Conservation (phyloP, 64 coral and sea anemone genomes). For the Porites australiensis region DNA sequence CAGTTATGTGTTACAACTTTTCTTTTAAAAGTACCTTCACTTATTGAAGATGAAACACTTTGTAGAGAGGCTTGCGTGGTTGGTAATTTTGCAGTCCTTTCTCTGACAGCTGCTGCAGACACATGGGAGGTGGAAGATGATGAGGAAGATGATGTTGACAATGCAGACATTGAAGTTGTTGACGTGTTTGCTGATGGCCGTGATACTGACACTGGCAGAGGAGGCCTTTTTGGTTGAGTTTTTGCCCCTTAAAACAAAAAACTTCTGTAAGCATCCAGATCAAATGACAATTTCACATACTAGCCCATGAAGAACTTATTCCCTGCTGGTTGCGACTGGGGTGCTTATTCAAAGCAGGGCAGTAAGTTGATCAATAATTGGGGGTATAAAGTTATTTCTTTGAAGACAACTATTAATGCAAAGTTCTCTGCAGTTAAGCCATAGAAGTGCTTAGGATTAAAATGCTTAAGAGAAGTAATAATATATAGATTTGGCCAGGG, state of each 20-base stretch:
- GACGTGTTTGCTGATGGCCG: conserved; percentile 9
- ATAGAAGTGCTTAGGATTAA: no score
- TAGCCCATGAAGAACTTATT: no score
- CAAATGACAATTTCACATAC: no score
- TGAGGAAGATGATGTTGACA: not conserved
- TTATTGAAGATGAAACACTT: conserved; percentile 64
- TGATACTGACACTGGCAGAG: not conserved
- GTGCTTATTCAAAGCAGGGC: no score
- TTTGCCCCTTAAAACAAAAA: not conserved
- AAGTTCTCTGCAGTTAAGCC: no score
- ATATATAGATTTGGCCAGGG: no score
- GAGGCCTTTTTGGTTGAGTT: conserved; percentile 27
- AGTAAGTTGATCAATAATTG: no score
- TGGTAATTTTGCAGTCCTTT: not conserved
- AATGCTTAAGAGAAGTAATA: no score
- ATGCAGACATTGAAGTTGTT: not conserved
- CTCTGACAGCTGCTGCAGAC: conserved; percentile 41
- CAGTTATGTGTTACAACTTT: no score
- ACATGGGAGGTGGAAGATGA: conserved; percentile 38
- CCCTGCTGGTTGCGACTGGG: no score
- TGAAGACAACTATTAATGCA: no score
- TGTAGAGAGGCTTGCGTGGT: conserved; percentile 42
- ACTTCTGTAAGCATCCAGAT: not conserved
- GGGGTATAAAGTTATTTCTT: no score
- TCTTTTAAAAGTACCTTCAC: conserved; percentile 50